Conservation (phyloP, 2,797 vertebrate species). For the Graptemys geographica region DNA sequence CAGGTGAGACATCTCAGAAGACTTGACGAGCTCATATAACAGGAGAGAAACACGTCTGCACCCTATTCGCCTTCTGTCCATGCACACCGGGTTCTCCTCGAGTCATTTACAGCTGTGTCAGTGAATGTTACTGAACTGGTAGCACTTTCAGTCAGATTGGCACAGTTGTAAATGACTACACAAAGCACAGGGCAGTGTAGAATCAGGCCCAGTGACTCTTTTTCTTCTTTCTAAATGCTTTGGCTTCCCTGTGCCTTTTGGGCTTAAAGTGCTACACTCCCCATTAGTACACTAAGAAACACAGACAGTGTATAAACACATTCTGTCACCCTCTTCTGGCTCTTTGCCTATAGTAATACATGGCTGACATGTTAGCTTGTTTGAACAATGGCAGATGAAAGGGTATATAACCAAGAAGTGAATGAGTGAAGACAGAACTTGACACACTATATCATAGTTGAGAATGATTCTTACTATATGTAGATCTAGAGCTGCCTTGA, state of each 20-base stretch:
- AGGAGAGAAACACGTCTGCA: neutral
- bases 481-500: neutral
- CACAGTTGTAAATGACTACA: neutral
- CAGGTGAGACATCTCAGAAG: neutral
- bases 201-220: neutral
- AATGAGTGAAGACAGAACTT: conserved; percentile 10
- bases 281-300: neutral
- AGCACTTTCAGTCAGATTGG: neutral
- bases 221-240: neutral
- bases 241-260: neutral
- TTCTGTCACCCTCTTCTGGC: neutral
- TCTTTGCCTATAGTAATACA: neutral
- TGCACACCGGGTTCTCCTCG: neutral
- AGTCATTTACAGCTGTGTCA: neutral
- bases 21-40: neutral
- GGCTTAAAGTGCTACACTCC: neutral
- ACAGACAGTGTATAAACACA: neutral
- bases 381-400: conserved; percentile 4
- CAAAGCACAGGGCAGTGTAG: neutral
- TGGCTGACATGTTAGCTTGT: neutral
- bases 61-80: accelerated
- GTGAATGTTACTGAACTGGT: neutral
- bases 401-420: neutral
- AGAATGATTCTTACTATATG: neutral
- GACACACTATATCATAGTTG: neutral